phyloP scores from a whole-genome alignment of 2,113 vertebrate genomes.

The Numenius arquata region DNA sequence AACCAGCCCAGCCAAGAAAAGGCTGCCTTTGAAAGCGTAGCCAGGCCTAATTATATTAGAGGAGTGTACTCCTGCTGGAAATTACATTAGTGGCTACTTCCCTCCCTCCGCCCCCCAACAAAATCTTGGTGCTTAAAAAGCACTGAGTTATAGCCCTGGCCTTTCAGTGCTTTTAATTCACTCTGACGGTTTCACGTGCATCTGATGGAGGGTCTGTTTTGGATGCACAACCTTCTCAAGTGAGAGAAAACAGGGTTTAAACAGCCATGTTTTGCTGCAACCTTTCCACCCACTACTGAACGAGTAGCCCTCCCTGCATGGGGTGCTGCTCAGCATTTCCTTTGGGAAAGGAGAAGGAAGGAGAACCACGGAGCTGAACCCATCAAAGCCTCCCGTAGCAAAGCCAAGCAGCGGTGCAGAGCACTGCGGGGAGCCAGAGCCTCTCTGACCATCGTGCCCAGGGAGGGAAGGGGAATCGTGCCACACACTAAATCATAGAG shows the following conservation, averaged over 20 bases:
- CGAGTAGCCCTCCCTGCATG: not conserved
- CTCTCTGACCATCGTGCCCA: not conserved
- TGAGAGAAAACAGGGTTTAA: not conserved
- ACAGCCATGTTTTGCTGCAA: not conserved
- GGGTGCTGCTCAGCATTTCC: not conserved
- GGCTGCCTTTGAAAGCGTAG: conserved; percentile 26
- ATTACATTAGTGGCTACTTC: conserved; percentile 43
- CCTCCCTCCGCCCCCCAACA: not conserved
- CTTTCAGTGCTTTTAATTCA: conserved; percentile 60
- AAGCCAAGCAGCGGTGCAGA: not conserved
- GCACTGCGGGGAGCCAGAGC: not conserved
- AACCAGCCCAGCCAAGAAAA: conserved; percentile 30
- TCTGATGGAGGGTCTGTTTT: not conserved
- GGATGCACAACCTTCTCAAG: not conserved
- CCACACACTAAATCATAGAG: not conserved
- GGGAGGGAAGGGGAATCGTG: not conserved
- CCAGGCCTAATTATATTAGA: conserved; percentile 77
- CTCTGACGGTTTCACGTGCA: conserved; percentile 17
- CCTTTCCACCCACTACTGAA: not conserved
- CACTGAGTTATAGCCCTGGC: conserved; percentile 53
- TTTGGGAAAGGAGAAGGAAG: not conserved
- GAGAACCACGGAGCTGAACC: not conserved
- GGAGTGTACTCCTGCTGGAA: conserved; percentile 52
- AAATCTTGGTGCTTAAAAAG: conserved; percentile 59
- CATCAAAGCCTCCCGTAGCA: not conserved